phyloP scores from a whole-genome alignment of 2,113 vertebrate species.

The Scatophagus argus region DNA sequence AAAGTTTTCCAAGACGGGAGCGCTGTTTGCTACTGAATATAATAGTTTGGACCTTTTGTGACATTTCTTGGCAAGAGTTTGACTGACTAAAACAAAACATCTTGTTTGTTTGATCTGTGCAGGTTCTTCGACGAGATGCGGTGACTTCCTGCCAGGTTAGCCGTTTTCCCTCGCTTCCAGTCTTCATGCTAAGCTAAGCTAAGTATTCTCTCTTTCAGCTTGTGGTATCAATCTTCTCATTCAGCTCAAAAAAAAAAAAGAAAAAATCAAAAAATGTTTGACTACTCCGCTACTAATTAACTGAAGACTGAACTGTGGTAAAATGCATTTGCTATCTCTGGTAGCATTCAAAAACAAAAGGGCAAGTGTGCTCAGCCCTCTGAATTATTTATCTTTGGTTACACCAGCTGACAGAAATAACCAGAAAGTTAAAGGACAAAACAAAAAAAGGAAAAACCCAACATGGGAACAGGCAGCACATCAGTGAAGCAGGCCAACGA shows the following conservation, averaged over 20 bases:
- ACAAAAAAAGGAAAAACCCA: background rate
- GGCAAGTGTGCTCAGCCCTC: conserved; percentile 1
- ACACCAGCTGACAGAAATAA: conserved; percentile 27
- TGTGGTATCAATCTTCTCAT: background rate
- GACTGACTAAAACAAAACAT: background rate
- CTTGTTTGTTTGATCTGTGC: background rate
- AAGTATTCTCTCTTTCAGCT: background rate
- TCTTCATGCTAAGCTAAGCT: background rate
- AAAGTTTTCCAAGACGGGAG: conserved; percentile 10
- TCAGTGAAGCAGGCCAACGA: background rate
- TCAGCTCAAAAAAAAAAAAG: background rate
- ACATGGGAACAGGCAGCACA: conserved; percentile 18
- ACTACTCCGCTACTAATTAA: background rate
- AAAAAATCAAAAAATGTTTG: background rate
- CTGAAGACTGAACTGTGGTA: background rate
- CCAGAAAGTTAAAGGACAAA: background rate
- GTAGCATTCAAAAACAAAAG: background rate
- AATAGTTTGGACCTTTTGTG: background rate
- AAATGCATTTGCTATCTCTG: background rate
- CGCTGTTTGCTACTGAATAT: background rate
- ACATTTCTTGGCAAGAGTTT: background rate
- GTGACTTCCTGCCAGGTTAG: background rate
- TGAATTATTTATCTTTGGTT: conserved; percentile 47
- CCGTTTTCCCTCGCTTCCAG: background rate
- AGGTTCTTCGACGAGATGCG: background rate